Percentiles rank a stretch among this genome's conserved stretches.
These are phyloP conservation scores for Lamproptera curius DNA, from an alignment of 2,888 invertebrate species.

Conservation along the genomic window DNA sequence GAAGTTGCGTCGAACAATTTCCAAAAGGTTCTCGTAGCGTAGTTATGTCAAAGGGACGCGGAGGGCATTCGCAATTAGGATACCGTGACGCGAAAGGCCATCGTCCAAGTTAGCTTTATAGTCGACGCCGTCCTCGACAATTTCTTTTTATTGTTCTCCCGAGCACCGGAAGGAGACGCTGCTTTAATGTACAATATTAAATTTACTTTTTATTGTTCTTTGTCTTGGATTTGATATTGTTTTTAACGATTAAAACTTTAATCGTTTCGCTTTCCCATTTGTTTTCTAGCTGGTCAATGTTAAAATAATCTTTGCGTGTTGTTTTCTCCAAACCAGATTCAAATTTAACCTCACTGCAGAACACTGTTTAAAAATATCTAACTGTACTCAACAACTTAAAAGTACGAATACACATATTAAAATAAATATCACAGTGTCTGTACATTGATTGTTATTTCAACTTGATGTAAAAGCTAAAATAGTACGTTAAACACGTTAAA, in stretches of 20 bases:
- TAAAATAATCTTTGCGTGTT: too few species aligned
- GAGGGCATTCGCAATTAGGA: slow-evolving; percentile 23
- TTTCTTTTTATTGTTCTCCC: slow-evolving; percentile 18
- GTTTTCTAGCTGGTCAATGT: too few species aligned
- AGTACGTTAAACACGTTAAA: too few species aligned
- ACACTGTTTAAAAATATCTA: too few species aligned
- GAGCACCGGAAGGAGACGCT: slow-evolving; percentile 13
- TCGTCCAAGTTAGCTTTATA: slow-evolving; percentile 18
- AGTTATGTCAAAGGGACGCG: slow-evolving; percentile 26
- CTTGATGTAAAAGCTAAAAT: too few species aligned
- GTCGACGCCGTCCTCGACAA: slow-evolving; percentile 17
- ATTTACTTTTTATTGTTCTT: slow-evolving; percentile 11
- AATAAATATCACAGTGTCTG: too few species aligned
- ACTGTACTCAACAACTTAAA: too few species aligned
- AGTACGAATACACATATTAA: background rate
- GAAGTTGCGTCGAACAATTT: slow-evolving; percentile 22
- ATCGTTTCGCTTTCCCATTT: background rate
- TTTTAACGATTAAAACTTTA: background rate
- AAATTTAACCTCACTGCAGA: too few species aligned
- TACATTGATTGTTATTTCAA: too few species aligned
- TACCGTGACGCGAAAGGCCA: slow-evolving; percentile 19
- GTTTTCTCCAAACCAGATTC: too few species aligned
- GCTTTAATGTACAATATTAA: slow-evolving; percentile 17
- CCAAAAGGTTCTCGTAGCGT: slow-evolving; percentile 28
- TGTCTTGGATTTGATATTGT: slow-evolving; percentile 1